Percentiles rank a stretch among this genome's conserved stretches.
Conservation (phyloP, 2,888 invertebrate genomes). For the Leptinotarsa tumamoca region DNA sequence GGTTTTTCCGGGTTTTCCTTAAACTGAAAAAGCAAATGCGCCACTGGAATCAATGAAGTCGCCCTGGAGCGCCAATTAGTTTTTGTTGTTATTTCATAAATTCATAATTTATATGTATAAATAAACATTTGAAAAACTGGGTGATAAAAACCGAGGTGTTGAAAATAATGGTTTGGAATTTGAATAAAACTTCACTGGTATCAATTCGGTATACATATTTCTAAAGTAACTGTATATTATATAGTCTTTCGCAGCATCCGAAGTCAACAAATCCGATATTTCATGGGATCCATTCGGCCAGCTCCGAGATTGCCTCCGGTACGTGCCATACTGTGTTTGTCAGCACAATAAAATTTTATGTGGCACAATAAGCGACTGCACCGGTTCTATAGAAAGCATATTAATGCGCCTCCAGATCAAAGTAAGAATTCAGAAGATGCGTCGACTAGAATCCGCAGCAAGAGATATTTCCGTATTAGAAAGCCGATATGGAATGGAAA, state of each 20-base stretch:
- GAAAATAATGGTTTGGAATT: too few species aligned
- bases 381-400: slow-evolving; percentile 49
- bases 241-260: not conserved
- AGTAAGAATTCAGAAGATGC: slow-evolving; percentile 49
- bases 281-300: slow-evolving; percentile 31
- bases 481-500: slow-evolving; percentile 46
- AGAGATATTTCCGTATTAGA: slow-evolving; percentile 52
- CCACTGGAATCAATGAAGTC: too few species aligned
- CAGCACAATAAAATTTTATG: slow-evolving; percentile 48
- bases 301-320: slow-evolving; percentile 24
- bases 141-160: too few species aligned
- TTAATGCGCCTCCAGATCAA: slow-evolving; percentile 48
- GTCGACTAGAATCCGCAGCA: slow-evolving; percentile 43
- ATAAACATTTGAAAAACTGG: too few species aligned
- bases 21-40: too few species aligned
- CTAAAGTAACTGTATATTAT: too few species aligned
- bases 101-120: too few species aligned
- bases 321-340: slow-evolving; percentile 42
- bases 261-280: slow-evolving; percentile 23
- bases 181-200: too few species aligned
- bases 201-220: too few species aligned
- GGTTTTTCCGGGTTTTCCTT: too few species aligned
- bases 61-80: too few species aligned
- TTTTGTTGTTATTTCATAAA: too few species aligned
- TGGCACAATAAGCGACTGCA: slow-evolving; percentile 48